Conservation (phyloP, 2,113 vertebrate genomes). For the Xenopus borealis region DNA sequence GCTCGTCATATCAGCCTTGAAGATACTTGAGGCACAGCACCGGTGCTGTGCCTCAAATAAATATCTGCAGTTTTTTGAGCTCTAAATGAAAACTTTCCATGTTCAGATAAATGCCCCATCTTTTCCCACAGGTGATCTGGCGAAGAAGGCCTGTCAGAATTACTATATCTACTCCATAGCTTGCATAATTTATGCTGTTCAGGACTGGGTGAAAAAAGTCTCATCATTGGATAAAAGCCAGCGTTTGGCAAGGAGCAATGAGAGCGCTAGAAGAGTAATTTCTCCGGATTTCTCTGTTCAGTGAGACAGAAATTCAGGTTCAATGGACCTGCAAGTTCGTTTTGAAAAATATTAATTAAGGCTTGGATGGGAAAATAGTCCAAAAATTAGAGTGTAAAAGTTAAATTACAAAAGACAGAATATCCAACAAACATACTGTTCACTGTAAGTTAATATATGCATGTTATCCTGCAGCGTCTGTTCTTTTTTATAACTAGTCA, state of each 20-base stretch:
- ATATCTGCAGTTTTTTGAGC: slow-evolving; percentile 22
- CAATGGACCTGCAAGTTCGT: background rate
- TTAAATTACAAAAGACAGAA: too few species aligned
- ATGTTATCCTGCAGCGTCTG: too few species aligned
- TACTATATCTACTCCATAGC: background rate
- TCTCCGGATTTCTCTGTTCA: slow-evolving; percentile 2
- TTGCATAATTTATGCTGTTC: slow-evolving; percentile 15
- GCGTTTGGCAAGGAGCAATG: background rate
- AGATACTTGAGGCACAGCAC: too few species aligned
- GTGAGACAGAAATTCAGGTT: background rate
- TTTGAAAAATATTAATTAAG: too few species aligned
- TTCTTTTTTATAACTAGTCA: too few species aligned
- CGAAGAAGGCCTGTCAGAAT: slow-evolving; percentile 21
- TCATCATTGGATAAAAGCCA: slow-evolving; percentile 4
- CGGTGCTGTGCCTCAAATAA: too few species aligned
- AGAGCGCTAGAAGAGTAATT: slow-evolving; percentile 12
- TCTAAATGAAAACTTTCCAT: slow-evolving; percentile 4
- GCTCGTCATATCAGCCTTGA: too few species aligned
- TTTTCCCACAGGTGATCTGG: slow-evolving; percentile 5
- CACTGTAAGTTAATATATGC: too few species aligned
- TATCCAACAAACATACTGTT: too few species aligned
- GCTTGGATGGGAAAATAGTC: too few species aligned
- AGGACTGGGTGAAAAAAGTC: background rate
- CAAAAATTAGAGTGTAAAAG: too few species aligned
- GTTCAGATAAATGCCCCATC: background rate